These are phyloP conservation scores for Crocuta crocuta DNA, from an alignment of 2,113 vertebrate genomes.

Conservation along the genomic window DNA sequence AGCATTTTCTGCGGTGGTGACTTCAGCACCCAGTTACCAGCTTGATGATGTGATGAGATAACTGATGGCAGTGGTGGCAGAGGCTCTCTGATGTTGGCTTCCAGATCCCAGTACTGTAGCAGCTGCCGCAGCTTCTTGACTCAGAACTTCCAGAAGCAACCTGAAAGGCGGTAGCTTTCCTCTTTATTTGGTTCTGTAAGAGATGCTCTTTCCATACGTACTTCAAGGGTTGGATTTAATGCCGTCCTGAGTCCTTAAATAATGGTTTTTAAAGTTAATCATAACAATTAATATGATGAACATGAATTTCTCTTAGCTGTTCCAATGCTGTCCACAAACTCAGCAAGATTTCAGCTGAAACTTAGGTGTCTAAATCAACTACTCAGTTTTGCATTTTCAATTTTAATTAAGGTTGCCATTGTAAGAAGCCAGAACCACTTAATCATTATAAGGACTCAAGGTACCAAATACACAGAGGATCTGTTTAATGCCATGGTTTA, in stretches of 20 bases:
- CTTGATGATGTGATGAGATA: background rate
- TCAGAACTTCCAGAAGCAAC: background rate
- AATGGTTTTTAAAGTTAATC: background rate
- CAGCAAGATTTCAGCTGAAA: background rate
- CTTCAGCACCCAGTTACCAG: background rate
- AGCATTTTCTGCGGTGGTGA: background rate
- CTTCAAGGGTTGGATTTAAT: background rate
- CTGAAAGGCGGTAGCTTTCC: background rate
- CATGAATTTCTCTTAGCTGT: background rate
- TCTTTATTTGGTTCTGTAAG: background rate
- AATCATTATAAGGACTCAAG: background rate
- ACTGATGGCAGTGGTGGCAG: background rate
- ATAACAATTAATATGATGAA: background rate
- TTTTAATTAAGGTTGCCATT: slow-evolving; percentile 34
- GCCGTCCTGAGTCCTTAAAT: background rate
- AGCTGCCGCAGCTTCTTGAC: background rate
- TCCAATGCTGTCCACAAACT: background rate
- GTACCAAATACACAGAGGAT: background rate
- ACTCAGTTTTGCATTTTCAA: slow-evolving; percentile 12
- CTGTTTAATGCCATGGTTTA: background rate
- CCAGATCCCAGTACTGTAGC: background rate
- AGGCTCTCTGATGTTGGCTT: background rate
- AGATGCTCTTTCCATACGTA: background rate
- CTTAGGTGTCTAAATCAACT: background rate
- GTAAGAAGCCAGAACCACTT: background rate